phyloP scores from a whole-genome alignment of 2,888 invertebrate genomes.

The Nemotelus pantherinus region DNA sequence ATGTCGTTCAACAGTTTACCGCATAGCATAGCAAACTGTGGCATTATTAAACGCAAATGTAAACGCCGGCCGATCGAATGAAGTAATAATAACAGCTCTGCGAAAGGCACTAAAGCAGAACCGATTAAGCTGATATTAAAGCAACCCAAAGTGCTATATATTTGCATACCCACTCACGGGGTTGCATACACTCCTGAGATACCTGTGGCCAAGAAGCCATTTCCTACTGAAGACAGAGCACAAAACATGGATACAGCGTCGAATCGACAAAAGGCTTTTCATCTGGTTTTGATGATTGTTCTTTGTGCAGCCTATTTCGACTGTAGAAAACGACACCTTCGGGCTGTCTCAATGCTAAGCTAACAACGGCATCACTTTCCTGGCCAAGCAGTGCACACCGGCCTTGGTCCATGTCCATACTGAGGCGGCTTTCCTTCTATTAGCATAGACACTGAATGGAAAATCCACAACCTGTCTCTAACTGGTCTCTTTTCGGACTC shows the following conservation, averaged over 20 bases:
- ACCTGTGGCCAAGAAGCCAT: constrained; percentile 5
- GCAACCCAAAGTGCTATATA: constrained; percentile 32
- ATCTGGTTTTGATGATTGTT: constrained; percentile 44
- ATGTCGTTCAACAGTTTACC: no score
- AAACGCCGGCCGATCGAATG: constrained; percentile 10
- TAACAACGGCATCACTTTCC: constrained; percentile 19
- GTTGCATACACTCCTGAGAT: not conserved
- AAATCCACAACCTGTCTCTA: constrained; percentile 25
- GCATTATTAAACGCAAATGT: no score
- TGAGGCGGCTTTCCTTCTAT: constrained; percentile 1
- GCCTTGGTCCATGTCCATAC: not conserved
- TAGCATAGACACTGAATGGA: constrained; percentile 18
- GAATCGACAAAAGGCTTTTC: constrained; percentile 38
- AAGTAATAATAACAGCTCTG: constrained; percentile 27
- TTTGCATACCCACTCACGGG: constrained; percentile 16
- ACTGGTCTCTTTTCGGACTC: constrained; percentile 18
- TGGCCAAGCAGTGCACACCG: constrained; percentile 26
- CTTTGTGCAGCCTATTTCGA: constrained; percentile 27
- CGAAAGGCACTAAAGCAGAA: constrained; percentile 21
- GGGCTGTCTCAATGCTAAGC: constrained; percentile 26
- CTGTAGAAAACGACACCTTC: constrained; percentile 43
- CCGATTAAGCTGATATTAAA: constrained; percentile 27
- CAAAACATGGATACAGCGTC: not conserved
- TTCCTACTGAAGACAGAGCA: not conserved
- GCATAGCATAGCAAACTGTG: no score